Percentiles rank a stretch among this genome's conserved stretches.
phyloP scores from a whole-genome alignment of 2,888 invertebrate genomes.

The Acrobasis repandana region DNA sequence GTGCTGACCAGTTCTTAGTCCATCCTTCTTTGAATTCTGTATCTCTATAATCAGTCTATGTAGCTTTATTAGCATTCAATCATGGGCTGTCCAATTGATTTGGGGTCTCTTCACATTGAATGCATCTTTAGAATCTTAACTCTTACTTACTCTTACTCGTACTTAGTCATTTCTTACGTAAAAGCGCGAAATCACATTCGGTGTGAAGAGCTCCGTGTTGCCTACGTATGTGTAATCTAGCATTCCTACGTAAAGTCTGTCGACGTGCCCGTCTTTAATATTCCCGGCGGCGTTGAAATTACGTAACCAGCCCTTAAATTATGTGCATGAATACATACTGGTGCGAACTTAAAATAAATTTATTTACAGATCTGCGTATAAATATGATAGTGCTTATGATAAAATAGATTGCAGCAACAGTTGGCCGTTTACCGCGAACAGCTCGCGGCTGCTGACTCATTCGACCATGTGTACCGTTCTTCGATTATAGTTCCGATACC shows the following conservation, averaged over 20 bases:
- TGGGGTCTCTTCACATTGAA: neutral
- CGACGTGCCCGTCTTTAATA: constrained; percentile 7
- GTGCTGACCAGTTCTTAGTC: neutral
- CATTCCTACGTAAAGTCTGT: constrained; percentile 4
- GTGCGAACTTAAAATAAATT: constrained; percentile 3
- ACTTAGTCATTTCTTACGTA: no score
- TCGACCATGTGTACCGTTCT: constrained; percentile 9
- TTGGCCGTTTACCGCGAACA: constrained; percentile 4
- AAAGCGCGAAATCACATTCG: neutral
- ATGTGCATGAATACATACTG: constrained; percentile 13
- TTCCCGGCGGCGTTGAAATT: constrained; percentile 1
- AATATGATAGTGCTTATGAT: neutral
- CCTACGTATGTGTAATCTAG: constrained; percentile 1
- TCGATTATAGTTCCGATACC: constrained; percentile 7
- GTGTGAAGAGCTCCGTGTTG: neutral
- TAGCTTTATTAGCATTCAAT: no score
- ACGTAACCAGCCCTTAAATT: neutral
- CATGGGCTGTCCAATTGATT: no score
- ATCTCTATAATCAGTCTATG: no score
- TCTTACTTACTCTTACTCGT: no score
- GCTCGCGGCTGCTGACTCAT: constrained; percentile 7
- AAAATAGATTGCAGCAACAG: constrained; percentile 14
- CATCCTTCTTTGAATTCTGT: no score
- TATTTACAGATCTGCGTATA: neutral
- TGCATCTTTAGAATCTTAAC: neutral